Base-by-base conservation (phyloP, 2,888 invertebrate genomes). In the Pammene aurita region DNA sequence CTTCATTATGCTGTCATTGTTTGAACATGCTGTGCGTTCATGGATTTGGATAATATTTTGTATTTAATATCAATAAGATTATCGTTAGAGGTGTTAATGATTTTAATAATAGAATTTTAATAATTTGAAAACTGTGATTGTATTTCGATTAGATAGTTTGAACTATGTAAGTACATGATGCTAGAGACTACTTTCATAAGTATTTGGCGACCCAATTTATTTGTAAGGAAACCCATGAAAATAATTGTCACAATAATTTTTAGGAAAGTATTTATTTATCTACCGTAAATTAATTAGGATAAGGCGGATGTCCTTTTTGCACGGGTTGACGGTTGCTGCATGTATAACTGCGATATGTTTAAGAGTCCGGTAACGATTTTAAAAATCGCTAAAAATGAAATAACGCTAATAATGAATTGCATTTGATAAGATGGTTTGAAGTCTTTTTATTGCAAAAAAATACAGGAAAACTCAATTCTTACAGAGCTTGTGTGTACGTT, bases 11-110 rank as follows among this genome's bases (percentile, higher is more conserved):
- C 18, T 18, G 10, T 38, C 48, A 52, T 62, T 62, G 35, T 42
- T 50, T 63, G 52, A 58, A 63, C 71, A 71, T 75, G 78, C 76
- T 75, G 78, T 79, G 77, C 76, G 76, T 67, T 72, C 73, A 80
- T 70, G 74, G 72, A 75, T 77, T 77, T 78, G 75, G 75, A 73
- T 61, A 70, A 72, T 67, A 70, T 73, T 60, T 58, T 60, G 46
- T 64, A 63, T 50, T 63, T 57, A 18, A 52, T 16, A 52, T 16
- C 44, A 54, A 35, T 68, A 64, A 54, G 58, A 18, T 38, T 58
- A 35, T 42, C 57, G 14, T 65, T 65, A 60, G 60, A 14, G 38
- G 64, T 68, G 54, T 69, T 69, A 46, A 46, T 58, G 34, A 60
- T 65, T 69, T 52, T 35, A 35, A 42, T 62, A 38, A 38, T 41